Evolutionary conservation across 2,113 vertebrate species (phyloP).

Genomic region (mouse (Mus musculus)): GRCm39 chr13:97775001-97775500

Average conservation of each 20-base stretch:
- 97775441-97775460: not conserved
- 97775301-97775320: not conserved
- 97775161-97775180: not conserved
- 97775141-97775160: not conserved
- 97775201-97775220: not conserved
- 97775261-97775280: not conserved
- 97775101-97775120: not conserved
- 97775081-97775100: constrained; percentile 1
- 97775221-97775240: not conserved
- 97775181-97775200: not conserved
- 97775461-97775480: no score
- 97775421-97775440: not conserved
- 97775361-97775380: not conserved
- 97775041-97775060: not conserved
- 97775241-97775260: not conserved
- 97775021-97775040: not conserved
- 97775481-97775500: not conserved
- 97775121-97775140: constrained; percentile 39
- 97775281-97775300: not conserved
- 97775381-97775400: not conserved
- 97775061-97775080: not conserved
- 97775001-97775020: not conserved
- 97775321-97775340: not conserved
- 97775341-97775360: not conserved
- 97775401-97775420: not conserved